A percentile compares a stretch with the other conserved stretches of the same genome.
phyloP scores from a whole-genome alignment of 2,888 invertebrate species.

The Anthophora plumipes region DNA sequence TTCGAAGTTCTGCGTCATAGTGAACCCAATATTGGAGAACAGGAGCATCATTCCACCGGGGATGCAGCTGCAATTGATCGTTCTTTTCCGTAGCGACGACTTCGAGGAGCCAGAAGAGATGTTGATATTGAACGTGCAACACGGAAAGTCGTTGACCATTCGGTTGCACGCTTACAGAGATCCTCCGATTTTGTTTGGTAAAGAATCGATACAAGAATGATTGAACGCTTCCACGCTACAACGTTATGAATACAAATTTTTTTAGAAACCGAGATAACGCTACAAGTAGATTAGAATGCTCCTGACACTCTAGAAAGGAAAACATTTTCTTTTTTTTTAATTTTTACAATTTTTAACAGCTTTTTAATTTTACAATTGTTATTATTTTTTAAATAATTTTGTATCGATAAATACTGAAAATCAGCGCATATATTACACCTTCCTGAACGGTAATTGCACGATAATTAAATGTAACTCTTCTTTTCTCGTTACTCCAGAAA shows the following conservation, averaged over 20 bases:
- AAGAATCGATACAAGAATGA: not conserved
- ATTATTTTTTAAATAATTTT: too few species aligned
- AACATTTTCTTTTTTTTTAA: too few species aligned
- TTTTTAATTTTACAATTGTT: too few species aligned
- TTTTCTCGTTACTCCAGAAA: too few species aligned
- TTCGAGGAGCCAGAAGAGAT: conserved; percentile 79
- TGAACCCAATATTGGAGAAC: conserved; percentile 61
- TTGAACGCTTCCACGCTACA: not conserved
- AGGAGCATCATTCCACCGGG: conserved; percentile 82
- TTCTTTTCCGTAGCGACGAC: conserved; percentile 80
- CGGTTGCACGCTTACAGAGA: conserved; percentile 79
- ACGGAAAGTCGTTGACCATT: conserved; percentile 77
- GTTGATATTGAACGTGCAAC: conserved; percentile 77
- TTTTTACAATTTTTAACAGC: too few species aligned
- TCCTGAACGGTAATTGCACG: too few species aligned
- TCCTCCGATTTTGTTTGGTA: conserved; percentile 81
- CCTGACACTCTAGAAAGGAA: too few species aligned
- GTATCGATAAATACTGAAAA: too few species aligned
- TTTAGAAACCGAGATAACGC: too few species aligned
- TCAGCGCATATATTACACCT: too few species aligned
- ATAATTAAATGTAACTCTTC: too few species aligned
- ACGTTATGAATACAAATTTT: not conserved
- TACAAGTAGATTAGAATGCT: too few species aligned
- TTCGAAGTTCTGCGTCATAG: conserved; percentile 76
- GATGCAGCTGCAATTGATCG: conserved; percentile 79